Percentiles rank a stretch among this genome's conserved stretches.
Conservation (phyloP, 2,888 invertebrate genomes). For the Dicranocentrus wangi region DNA sequence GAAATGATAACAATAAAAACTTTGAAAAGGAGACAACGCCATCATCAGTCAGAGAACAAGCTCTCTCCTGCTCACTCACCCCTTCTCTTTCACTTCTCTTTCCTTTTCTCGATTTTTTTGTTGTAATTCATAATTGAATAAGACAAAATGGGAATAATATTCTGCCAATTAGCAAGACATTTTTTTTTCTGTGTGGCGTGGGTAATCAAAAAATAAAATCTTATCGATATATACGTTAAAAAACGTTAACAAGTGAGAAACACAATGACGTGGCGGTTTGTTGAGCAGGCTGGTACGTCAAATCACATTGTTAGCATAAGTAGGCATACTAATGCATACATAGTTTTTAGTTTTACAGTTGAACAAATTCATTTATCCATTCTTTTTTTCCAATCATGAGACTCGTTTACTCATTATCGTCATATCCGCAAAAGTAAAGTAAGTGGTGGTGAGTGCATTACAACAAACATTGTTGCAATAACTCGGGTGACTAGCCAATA, state of each 20-base stretch:
- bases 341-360: not conserved
- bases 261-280: slow-evolving; percentile 47
- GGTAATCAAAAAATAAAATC: slow-evolving; percentile 28
- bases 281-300: not conserved
- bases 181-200: slow-evolving; percentile 32
- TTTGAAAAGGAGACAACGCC: slow-evolving; percentile 23
- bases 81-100: slow-evolving; percentile 39
- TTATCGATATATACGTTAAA: slow-evolving; percentile 40
- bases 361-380: too few species aligned
- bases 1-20: slow-evolving; percentile 43
- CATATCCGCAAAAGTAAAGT: slow-evolving; percentile 46
- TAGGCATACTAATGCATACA: not conserved
- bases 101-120: slow-evolving; percentile 8
- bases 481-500: too few species aligned
- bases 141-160: slow-evolving; percentile 51
- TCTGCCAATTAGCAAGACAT: slow-evolving; percentile 45
- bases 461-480: not conserved
- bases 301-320: not conserved
- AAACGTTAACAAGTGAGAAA: slow-evolving; percentile 56
- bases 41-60: slow-evolving; percentile 43
- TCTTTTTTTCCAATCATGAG: too few species aligned
- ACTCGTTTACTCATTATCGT: slow-evolving; percentile 23
- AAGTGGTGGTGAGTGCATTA: not conserved
- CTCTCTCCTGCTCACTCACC: slow-evolving; percentile 36
- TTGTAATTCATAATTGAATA: slow-evolving; percentile 49